Percentiles rank a stretch among this genome's conserved stretches.
phyloP scores from a whole-genome alignment of 2,888 invertebrate species.

The Dolichomitus sp. region DNA sequence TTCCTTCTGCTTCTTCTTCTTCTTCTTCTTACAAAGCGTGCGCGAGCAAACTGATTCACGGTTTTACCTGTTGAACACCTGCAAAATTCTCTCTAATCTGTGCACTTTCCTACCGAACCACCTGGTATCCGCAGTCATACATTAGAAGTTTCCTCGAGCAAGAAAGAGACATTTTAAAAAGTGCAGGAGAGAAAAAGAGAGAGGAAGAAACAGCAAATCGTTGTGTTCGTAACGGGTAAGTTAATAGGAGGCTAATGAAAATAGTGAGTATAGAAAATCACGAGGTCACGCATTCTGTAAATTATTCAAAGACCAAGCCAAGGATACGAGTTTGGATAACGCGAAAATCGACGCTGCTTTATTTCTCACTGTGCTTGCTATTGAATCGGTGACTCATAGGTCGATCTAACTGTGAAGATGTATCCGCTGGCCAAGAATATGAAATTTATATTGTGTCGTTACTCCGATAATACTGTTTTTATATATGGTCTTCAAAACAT shows the following conservation, averaged over 20 bases:
- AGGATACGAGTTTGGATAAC: too few species aligned
- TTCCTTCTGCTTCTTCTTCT: conserved; percentile 62
- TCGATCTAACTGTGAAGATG: too few species aligned
- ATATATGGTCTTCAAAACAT: too few species aligned
- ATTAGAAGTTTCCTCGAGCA: conserved; percentile 39
- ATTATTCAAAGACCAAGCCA: too few species aligned
- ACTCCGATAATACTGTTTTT: too few species aligned
- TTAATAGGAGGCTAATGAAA: conserved; percentile 42
- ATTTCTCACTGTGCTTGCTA: too few species aligned
- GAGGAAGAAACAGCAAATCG: conserved; percentile 3
- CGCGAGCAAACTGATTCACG: conserved; percentile 55
- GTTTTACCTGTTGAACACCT: conserved; percentile 60
- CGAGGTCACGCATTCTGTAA: too few species aligned
- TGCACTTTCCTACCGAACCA: conserved; percentile 45
- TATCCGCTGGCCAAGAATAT: too few species aligned
- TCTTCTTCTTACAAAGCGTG: conserved; percentile 45
- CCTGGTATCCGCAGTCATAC: conserved; percentile 49
- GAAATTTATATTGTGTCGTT: too few species aligned
- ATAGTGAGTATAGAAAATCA: neutral
- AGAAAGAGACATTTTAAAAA: conserved; percentile 24
- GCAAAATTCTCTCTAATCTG: conserved; percentile 61
- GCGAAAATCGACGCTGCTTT: too few species aligned
- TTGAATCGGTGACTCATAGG: too few species aligned
- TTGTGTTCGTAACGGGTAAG: conserved; percentile 40
- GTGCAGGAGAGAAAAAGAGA: conserved; percentile 11